These are phyloP conservation scores for Silurus asotus DNA, from an alignment of 2,113 vertebrate genomes.

Conservation along the genomic window DNA sequence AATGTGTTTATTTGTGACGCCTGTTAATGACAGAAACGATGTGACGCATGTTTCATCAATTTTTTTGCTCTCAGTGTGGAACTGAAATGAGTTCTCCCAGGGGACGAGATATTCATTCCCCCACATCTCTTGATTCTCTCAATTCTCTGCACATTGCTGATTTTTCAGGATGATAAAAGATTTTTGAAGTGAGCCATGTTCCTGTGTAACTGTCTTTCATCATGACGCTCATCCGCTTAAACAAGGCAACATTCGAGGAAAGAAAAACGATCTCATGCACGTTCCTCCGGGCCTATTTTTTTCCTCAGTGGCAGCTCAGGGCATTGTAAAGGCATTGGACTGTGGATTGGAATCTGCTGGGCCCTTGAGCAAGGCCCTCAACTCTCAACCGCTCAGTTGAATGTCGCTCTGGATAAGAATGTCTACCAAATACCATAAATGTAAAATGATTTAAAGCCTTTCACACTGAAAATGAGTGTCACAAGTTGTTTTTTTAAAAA, in stretches of 20 bases:
- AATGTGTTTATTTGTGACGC: not conserved
- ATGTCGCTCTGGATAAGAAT: too few relatives aligned
- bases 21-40: not conserved
- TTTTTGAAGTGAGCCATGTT: conserved; percentile 47
- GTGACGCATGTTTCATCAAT: not conserved
- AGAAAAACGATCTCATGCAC: not conserved
- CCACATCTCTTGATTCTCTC: conserved; percentile 62
- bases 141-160: conserved; percentile 49
- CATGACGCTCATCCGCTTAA: not conserved
- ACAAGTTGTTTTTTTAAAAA: not conserved
- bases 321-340: too few relatives aligned
- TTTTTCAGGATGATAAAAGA: conserved; percentile 70
- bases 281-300: not conserved
- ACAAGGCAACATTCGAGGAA: not conserved
- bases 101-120: conserved; percentile 67
- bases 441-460: not conserved
- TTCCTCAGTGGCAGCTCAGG: too few relatives aligned
- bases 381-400: too few relatives aligned
- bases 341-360: too few relatives aligned
- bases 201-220: not conserved
- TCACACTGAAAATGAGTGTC: not conserved
- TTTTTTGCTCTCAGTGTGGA: conserved; percentile 23
- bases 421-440: too few relatives aligned
- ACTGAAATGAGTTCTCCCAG: conserved; percentile 62
- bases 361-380: too few relatives aligned